Percentiles rank a stretch among this genome's conserved stretches.
Evolutionary conservation across 2,113 vertebrate genomes (phyloP).

Genomic region (Anser cygnoides): DNA sequence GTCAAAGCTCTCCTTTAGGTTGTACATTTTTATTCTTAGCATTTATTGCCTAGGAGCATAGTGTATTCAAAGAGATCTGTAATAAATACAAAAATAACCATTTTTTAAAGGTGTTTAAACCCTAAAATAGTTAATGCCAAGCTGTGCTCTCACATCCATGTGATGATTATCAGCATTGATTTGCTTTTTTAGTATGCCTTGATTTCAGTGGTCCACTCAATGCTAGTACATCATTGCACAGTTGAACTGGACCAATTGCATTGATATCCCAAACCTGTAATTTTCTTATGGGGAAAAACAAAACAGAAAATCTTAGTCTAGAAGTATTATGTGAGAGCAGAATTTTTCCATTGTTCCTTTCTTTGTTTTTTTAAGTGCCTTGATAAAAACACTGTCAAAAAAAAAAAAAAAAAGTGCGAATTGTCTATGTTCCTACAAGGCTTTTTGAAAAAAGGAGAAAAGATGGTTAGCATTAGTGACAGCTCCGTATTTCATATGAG

Average conservation of each 20-base stretch:
- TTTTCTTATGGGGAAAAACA: background rate
- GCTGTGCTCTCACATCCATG: background rate
- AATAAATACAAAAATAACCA: background rate
- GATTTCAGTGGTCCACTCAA: background rate
- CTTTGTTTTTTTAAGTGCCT: background rate
- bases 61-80: background rate
- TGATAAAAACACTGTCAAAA: background rate
- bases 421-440: background rate
- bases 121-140: background rate
- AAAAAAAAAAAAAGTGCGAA: background rate
- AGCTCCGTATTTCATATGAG: background rate
- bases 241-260: background rate
- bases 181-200: background rate
- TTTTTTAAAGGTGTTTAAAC: background rate
- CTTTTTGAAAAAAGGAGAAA: background rate
- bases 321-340: background rate
- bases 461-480: background rate
- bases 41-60: background rate
- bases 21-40: background rate
- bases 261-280: background rate
- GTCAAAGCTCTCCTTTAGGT: background rate
- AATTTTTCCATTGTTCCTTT: background rate
- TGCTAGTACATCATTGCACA: background rate
- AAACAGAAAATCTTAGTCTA: background rate
- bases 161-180: background rate